Evolutionary conservation across 2,113 vertebrate species (phyloP).

Genomic region (Rhynchomys soricoides): DNA sequence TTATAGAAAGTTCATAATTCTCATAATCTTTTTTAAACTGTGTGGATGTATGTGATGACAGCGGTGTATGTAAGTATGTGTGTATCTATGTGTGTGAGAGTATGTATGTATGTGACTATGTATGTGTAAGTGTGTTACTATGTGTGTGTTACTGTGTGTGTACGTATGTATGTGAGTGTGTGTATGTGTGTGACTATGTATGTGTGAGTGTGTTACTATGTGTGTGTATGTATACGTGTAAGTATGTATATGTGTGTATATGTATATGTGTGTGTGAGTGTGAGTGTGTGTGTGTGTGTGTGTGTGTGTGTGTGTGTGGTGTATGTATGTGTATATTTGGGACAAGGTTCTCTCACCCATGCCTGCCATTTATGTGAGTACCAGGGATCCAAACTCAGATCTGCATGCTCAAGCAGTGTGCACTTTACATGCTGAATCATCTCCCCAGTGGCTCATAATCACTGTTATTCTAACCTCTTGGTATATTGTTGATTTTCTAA

Average conservation of each 20-base stretch:
- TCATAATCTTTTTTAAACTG: not conserved
- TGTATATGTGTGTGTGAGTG: not conserved
- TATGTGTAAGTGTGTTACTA: too few relatives aligned
- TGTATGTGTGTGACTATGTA: not conserved
- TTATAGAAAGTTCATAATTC: conserved; percentile 15
- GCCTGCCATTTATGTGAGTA: not conserved
- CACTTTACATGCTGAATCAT: not conserved
- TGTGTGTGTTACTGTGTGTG: too few relatives aligned
- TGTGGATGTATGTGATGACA: not conserved
- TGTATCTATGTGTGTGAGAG: not conserved
- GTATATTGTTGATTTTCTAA: not conserved
- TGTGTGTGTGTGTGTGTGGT: too few relatives aligned
- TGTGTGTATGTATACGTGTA: not conserved
- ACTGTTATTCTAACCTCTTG: not conserved
- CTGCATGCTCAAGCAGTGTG: not conserved
- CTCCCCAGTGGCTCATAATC: not conserved
- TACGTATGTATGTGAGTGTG: too few relatives aligned
- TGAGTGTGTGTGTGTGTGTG: too few relatives aligned
- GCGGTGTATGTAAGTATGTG: not conserved
- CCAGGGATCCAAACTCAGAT: not conserved
- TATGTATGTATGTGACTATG: too few relatives aligned
- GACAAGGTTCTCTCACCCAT: not conserved
- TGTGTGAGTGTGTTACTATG: too few relatives aligned
- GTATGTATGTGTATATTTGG: too few relatives aligned
- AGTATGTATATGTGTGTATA: too few relatives aligned